Evolutionary conservation across 2,888 invertebrate genomes (phyloP).

Genomic region (Oxystoma pomonae): DNA sequence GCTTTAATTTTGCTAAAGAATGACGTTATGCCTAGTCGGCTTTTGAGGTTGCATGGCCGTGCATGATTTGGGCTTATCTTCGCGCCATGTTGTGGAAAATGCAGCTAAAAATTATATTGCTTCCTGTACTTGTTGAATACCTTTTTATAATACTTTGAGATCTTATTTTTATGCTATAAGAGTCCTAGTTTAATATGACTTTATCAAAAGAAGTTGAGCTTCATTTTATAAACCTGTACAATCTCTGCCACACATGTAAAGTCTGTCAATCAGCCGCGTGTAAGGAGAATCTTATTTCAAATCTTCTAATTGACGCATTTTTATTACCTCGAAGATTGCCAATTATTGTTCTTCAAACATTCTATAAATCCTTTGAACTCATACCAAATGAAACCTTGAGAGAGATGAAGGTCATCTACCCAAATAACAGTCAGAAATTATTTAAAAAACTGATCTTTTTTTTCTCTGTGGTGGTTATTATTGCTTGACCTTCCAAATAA

Average conservation of each 20-base stretch:
- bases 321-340: neutral
- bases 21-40: neutral
- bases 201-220: too few relatives aligned
- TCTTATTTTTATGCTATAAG: too few relatives aligned
- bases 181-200: too few relatives aligned
- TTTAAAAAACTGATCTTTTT: too few relatives aligned
- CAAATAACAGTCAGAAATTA: too few relatives aligned
- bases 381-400: neutral
- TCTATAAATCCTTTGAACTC: too few relatives aligned
- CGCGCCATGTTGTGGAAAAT: slow-evolving; percentile 53
- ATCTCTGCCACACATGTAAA: too few relatives aligned
- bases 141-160: slow-evolving; percentile 11
- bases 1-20: neutral
- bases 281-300: neutral
- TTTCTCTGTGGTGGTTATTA: too few relatives aligned
- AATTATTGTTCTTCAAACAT: neutral
- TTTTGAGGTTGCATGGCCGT: slow-evolving; percentile 42
- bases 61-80: slow-evolving; percentile 47
- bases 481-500: too few relatives aligned
- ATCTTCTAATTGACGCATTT: neutral
- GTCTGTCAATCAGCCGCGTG: neutral
- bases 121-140: slow-evolving; percentile 8
- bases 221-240: too few relatives aligned
- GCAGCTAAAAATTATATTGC: slow-evolving; percentile 8
- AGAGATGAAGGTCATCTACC: neutral